Conservation (phyloP, 2,797 vertebrate genomes). For the Tapera naevia region DNA sequence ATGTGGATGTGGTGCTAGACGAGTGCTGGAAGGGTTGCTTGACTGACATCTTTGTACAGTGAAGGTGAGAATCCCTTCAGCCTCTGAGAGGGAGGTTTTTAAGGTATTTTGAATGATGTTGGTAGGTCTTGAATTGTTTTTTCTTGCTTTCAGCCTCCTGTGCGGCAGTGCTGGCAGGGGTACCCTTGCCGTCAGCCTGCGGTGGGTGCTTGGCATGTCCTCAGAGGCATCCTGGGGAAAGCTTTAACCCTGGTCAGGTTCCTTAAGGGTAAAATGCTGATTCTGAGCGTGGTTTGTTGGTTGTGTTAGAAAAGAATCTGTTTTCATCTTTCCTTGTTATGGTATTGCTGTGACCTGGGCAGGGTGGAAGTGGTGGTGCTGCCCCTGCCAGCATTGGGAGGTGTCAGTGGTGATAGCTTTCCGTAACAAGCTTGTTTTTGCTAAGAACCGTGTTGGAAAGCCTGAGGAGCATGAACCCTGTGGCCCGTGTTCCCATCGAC, state of each 20-base stretch:
- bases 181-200: not conserved
- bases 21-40: rapidly evolving
- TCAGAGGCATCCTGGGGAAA: not conserved
- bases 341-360: not conserved
- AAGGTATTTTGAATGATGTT: not conserved
- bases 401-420: not conserved
- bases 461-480: not conserved
- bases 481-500: rapidly evolving
- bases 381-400: not conserved
- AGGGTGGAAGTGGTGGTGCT: not conserved
- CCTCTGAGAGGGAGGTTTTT: not conserved
- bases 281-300: not conserved
- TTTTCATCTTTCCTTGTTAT: not conserved
- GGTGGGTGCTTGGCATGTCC: not conserved
- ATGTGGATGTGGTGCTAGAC: not conserved
- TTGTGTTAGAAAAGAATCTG: not conserved
- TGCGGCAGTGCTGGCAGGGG: not conserved
- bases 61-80: not conserved
- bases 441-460: not conserved
- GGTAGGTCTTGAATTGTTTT: not conserved
- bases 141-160: not conserved
- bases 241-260: not conserved
- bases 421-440: not conserved
- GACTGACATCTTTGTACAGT: not conserved
- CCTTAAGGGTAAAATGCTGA: not conserved